Evolutionary conservation across 1,140 invertebrate species (phyloP).

Genomic region (Caenorhabditis remanei): DNA sequence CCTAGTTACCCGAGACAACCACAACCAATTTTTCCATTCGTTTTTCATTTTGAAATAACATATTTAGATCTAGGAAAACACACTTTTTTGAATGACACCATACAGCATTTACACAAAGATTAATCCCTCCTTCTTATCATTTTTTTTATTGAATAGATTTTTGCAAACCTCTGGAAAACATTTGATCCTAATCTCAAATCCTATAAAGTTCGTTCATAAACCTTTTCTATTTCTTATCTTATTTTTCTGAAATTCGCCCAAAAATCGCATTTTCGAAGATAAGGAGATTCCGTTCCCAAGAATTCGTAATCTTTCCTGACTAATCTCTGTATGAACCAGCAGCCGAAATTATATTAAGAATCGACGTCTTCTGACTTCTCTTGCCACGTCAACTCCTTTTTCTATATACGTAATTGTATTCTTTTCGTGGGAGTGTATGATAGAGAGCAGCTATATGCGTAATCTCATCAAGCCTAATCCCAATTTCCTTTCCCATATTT

Average conservation of each 20-base stretch:
- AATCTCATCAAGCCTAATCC: constrained; percentile 29
- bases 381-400: neutral
- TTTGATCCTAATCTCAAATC: too few species aligned
- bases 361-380: neutral
- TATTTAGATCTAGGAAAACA: too few species aligned
- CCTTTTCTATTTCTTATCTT: too few species aligned
- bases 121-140: too few species aligned
- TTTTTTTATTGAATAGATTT: too few species aligned
- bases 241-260: too few species aligned
- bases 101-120: too few species aligned
- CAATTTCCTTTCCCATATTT: constrained; percentile 4
- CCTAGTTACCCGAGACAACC: constrained; percentile 9
- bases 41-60: neutral
- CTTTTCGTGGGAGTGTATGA: neutral
- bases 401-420: constrained; percentile 10
- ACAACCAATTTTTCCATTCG: neutral
- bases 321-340: neutral
- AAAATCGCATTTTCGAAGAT: too few species aligned
- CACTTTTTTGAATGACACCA: too few species aligned
- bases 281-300: neutral
- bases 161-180: too few species aligned
- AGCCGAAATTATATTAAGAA: neutral
- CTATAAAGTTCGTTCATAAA: too few species aligned
- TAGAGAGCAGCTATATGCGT: neutral
- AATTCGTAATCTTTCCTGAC: neutral